Evolutionary conservation across 2,797 vertebrate genomes (phyloP).

Genomic region (Numenius phaeopus): DNA sequence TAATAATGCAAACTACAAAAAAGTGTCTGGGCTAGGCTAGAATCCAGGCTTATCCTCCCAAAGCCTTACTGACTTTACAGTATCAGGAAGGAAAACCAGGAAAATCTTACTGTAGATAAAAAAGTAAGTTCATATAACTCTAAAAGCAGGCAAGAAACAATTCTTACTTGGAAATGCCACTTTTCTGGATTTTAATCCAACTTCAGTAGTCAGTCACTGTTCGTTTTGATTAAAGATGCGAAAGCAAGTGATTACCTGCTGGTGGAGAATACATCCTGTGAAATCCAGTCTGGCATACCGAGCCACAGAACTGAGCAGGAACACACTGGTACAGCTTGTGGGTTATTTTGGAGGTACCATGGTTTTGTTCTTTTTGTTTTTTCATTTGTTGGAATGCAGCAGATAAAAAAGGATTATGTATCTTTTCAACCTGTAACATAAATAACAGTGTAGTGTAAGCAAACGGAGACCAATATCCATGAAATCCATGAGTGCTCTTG

Average conservation of each 20-base stretch:
- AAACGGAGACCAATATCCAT: not conserved
- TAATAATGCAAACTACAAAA: not conserved
- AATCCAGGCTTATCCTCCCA: not conserved
- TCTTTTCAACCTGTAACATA: conserved; percentile 83
- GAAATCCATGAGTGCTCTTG: not conserved
- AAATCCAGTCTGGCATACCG: conserved; percentile 86
- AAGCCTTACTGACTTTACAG: not conserved
- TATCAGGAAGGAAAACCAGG: not conserved
- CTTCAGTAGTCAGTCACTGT: not conserved
- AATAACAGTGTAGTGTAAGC: not conserved
- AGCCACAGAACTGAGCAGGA: conserved; percentile 82
- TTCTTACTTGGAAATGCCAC: not conserved
- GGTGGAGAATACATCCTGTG: conserved; percentile 83
- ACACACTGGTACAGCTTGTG: conserved; percentile 81
- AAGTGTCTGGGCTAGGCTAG: not conserved
- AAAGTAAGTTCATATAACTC: not conserved
- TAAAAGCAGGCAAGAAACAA: not conserved
- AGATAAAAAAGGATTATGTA: conserved; percentile 80
- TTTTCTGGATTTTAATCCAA: not conserved
- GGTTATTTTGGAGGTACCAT: not conserved
- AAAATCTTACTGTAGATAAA: not conserved
- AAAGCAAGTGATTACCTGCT: conserved; percentile 77
- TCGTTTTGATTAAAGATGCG: not conserved
- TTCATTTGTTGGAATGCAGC: conserved; percentile 79
- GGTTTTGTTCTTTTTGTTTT: conserved; percentile 18